These are phyloP conservation scores for Saccopteryx bilineata DNA, from an alignment of 2,113 vertebrate species.

Conservation along the genomic window DNA sequence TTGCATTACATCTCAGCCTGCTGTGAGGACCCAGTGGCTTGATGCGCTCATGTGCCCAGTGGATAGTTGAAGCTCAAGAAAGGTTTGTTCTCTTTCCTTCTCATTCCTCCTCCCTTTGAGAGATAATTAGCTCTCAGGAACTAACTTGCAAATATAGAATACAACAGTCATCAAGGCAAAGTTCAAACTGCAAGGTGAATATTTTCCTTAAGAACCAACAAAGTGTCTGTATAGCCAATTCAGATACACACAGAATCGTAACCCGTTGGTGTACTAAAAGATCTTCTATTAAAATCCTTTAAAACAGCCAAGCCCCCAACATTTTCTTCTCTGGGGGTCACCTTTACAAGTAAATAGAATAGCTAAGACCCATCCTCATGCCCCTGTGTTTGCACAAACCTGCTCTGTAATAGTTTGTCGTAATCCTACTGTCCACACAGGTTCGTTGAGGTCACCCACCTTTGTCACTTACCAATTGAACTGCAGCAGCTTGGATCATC, in stretches of 20 bases:
- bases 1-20: fast-evolving
- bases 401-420: background rate
- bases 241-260: background rate
- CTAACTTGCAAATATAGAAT: background rate
- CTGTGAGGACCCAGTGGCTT: background rate
- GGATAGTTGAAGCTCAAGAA: background rate
- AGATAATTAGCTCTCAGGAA: background rate
- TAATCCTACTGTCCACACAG: background rate
- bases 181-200: conserved; percentile 35
- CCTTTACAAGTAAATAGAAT: background rate
- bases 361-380: background rate
- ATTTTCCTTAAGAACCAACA: background rate
- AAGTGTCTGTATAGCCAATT: background rate
- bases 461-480: background rate
- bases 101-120: background rate
- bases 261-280: background rate
- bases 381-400: background rate
- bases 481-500: background rate
- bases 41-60: fast-evolving
- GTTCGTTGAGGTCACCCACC: background rate
- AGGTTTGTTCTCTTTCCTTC: background rate
- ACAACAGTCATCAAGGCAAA: background rate
- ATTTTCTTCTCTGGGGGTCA: background rate
- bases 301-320: background rate
- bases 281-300: background rate